Evolutionary conservation across 2,888 invertebrate species (phyloP), one percentile per base, ranked within the genome.

Genomic region (Orchesellides sinensis): DNA sequence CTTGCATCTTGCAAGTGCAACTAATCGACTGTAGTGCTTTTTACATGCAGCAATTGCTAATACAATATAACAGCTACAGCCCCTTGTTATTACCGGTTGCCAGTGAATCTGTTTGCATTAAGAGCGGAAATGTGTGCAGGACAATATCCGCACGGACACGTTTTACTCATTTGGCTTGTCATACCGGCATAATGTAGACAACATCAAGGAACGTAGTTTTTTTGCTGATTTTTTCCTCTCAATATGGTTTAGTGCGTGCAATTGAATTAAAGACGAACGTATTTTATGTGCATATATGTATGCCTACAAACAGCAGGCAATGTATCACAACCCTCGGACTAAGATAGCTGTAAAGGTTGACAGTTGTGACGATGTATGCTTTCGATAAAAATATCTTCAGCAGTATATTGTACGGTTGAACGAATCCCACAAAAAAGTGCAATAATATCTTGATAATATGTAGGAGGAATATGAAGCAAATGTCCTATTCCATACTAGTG

Each of bases 361-460:
- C n/a, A n/a, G n/a, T n/a, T n/a, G n/a, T n/a, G n/a, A n/a, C n/a
- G n/a, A n/a, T n/a, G n/a, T n/a, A n/a, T n/a, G n/a, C 40, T 40
- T 40, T 40, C 40, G 40, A 40, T 40, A n/a, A 40, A 40, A 40
- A 14, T 40, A 40, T 40, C 40, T 40, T n/a, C n/a, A n/a, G n/a
- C n/a, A n/a, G n/a, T n/a, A n/a, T n/a, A n/a, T 6, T 52, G 12
- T 21, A n/a, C 23, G 52, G 52, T 52, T 52, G 52, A 52, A n/a
- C 52, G 52, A 52, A 52, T 52, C 23, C 2, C 23, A 12, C n/a
- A n/a, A n/a, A 23, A 23, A 52, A 52, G 52, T 52, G 52, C 21
- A 52, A 52, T 52, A 52, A 52, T n/a, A n/a, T n/a, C n/a, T n/a
- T n/a, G n/a, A n/a, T 29, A 29, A 29, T n/a, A n/a, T 59, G 59